These are phyloP conservation scores for Melanotus villosus DNA, from an alignment of 2,888 invertebrate species.

Conservation along the genomic window DNA sequence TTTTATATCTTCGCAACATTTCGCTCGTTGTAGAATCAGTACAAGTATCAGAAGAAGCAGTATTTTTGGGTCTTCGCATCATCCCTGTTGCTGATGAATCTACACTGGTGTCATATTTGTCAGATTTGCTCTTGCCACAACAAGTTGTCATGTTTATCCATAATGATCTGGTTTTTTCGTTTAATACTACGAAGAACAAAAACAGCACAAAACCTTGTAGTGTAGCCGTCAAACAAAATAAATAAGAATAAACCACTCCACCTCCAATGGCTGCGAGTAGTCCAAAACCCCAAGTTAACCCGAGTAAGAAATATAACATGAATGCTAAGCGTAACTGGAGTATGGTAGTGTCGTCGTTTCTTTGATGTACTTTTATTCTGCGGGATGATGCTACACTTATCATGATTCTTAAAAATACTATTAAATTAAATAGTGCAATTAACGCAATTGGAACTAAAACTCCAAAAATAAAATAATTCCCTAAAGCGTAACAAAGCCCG, in stretches of 20 bases:
- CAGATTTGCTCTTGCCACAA: constrained; percentile 9
- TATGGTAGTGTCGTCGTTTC: constrained; percentile 63
- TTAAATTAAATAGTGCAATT: constrained; percentile 71
- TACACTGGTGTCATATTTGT: constrained; percentile 9
- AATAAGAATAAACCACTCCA: constrained; percentile 61
- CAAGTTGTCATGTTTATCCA: constrained; percentile 53
- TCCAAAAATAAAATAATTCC: constrained; percentile 69
- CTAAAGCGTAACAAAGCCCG: constrained; percentile 70
- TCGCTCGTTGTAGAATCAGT: constrained; percentile 29
- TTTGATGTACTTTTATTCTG: constrained; percentile 27
- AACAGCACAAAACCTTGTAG: constrained; percentile 73
- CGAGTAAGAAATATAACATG: constrained; percentile 72
- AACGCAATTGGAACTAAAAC: constrained; percentile 70
- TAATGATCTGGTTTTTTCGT: constrained; percentile 72
- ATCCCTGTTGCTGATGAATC: constrained; percentile 15
- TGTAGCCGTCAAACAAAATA: constrained; percentile 70
- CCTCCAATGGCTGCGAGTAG: constrained; percentile 65
- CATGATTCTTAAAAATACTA: constrained; percentile 70
- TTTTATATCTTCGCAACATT: constrained; percentile 16
- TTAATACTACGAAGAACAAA: constrained; percentile 71
- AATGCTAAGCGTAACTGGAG: constrained; percentile 72
- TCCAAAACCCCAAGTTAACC: constrained; percentile 74
- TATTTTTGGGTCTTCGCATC: constrained; percentile 15
- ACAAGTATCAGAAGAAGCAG: constrained; percentile 16
- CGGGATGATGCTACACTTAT: constrained; percentile 20